Evolutionary conservation across 2,888 invertebrate species (phyloP).

Genomic region (Orgyia antiqua): DNA sequence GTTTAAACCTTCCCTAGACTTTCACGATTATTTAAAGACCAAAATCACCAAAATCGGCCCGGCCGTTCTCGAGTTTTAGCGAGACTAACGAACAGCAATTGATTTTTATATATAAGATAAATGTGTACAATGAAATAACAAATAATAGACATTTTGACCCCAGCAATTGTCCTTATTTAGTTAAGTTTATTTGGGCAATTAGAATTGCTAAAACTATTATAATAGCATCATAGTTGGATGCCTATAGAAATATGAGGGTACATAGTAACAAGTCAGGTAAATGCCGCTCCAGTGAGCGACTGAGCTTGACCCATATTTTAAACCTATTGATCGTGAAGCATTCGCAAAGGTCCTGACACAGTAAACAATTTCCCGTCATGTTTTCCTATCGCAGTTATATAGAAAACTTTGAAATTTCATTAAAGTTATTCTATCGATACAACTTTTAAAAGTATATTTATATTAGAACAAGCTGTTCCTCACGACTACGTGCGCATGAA

Average conservation of each 20-base stretch:
- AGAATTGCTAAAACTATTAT: background rate
- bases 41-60: too few relatives aligned
- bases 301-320: constrained; percentile 58
- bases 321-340: constrained; percentile 44
- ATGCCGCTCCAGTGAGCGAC: constrained; percentile 20
- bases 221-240: background rate
- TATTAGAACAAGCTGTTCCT: background rate
- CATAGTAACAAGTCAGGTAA: constrained; percentile 13
- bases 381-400: constrained; percentile 17
- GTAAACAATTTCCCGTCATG: constrained; percentile 20
- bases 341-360: constrained; percentile 20
- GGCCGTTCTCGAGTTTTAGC: too few relatives aligned
- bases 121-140: too few relatives aligned
- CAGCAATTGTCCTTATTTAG: too few relatives aligned
- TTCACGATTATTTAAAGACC: too few relatives aligned
- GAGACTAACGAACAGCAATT: too few relatives aligned
- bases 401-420: constrained; percentile 4
- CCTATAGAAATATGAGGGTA: background rate
- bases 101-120: too few relatives aligned
- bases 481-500: background rate
- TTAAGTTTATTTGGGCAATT: too few relatives aligned
- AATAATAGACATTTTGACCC: too few relatives aligned
- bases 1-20: too few relatives aligned
- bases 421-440: constrained; percentile 1
- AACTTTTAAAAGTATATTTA: background rate